A percentile compares a stretch with the other conserved stretches of the same genome.
phyloP scores from a whole-genome alignment of 2,888 invertebrate species.

The Drosophila prostipennis region DNA sequence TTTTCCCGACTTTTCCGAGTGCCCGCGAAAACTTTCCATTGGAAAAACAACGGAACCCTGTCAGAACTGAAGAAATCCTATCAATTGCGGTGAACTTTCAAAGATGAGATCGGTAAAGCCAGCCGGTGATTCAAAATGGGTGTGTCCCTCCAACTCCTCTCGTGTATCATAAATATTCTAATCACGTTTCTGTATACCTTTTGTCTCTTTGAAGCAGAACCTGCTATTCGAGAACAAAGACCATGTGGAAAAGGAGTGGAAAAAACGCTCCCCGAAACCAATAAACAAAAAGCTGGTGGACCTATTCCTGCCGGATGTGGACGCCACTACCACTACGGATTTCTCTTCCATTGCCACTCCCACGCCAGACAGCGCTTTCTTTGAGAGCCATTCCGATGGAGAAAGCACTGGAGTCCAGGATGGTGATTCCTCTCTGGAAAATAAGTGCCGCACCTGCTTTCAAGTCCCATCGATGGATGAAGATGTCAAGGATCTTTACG shows the following conservation, averaged over 20 bases:
- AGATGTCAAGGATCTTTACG: conserved; percentile 46
- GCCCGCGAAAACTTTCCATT: neutral
- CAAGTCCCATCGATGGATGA: conserved; percentile 29
- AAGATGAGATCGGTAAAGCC: conserved; percentile 45
- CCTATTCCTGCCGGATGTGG: conserved; percentile 50
- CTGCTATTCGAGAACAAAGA: conserved; percentile 38
- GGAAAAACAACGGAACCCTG: neutral
- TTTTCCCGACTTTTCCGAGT: neutral
- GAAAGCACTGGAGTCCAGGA: neutral
- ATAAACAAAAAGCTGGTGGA: conserved; percentile 49
- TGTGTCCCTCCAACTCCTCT: conserved; percentile 38
- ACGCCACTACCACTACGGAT: conserved; percentile 3
- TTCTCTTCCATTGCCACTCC: conserved; percentile 1
- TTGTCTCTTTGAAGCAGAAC: conserved; percentile 41
- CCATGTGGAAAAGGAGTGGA: conserved; percentile 14
- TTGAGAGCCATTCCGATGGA: neutral
- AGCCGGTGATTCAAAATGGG: conserved; percentile 56
- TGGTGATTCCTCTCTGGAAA: neutral
- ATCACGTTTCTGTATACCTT: conserved; percentile 11
- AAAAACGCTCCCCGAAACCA: conserved; percentile 36
- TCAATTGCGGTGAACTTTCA: conserved; percentile 50
- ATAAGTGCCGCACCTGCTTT: conserved; percentile 59
- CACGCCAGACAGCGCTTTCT: conserved; percentile 35
- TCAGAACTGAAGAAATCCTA: neutral
- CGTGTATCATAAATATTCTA: conserved; percentile 5